Conservation (phyloP, 2,888 invertebrate species). For the Drosophila percnosoma region DNA sequence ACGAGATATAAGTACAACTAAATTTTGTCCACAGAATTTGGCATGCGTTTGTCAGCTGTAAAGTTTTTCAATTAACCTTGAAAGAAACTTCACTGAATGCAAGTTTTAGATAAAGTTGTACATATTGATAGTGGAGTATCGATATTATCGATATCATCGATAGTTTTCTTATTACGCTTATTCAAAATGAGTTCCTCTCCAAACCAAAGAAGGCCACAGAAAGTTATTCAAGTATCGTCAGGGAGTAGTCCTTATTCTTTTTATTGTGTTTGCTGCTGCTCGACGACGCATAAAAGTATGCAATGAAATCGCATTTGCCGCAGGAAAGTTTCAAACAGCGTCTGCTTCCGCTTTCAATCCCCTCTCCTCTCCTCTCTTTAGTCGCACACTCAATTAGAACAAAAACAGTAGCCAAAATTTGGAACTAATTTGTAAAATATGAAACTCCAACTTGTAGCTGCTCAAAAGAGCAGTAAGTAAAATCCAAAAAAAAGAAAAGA, state of each 20-base stretch:
- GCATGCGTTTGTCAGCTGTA: no score
- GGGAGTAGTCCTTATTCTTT: constrained; percentile 15
- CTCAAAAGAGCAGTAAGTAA: constrained; percentile 8
- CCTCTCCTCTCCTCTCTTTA: neutral
- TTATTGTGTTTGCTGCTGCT: constrained; percentile 27
- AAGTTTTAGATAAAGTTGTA: neutral
- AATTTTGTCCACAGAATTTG: neutral
- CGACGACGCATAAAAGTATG: constrained; percentile 61
- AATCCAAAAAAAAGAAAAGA: neutral
- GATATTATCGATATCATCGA: neutral
- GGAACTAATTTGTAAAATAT: constrained; percentile 38
- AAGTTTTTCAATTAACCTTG: neutral
- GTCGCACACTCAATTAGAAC: constrained; percentile 29
- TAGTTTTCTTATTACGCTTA: neutral
- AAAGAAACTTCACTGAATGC: neutral
- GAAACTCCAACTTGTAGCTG: neutral
- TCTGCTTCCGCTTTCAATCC: neutral
- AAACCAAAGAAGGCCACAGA: constrained; percentile 26
- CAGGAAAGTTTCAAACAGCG: constrained; percentile 47
- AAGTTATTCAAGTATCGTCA: constrained; percentile 52
- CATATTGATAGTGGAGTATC: neutral
- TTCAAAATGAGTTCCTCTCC: constrained; percentile 10
- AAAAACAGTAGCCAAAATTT: constrained; percentile 16
- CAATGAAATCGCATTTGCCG: constrained; percentile 73
- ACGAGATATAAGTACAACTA: neutral